Base-by-base conservation (phyloP, 2,888 invertebrate genomes). In the Oasisia sp. region DNA sequence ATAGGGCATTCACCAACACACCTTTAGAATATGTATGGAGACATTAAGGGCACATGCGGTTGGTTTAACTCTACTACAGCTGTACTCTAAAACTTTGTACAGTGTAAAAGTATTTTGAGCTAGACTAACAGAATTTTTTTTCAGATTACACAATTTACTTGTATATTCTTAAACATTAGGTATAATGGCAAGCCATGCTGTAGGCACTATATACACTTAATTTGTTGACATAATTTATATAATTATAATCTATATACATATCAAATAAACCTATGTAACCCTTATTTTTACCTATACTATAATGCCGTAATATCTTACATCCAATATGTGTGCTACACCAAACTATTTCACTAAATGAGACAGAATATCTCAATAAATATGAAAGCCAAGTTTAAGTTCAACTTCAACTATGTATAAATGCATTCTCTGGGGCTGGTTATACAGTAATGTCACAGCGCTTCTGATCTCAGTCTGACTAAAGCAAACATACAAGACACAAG, bases 151-250 rank as follows among this genome's bases (percentile, higher is more conserved):
- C 27, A 74, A 74, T 74, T 3, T 74, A 27, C 74, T 27, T 19
- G 14, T 19, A 74, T 74, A n/a, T 74, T 74, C 19, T 19, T 19
- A 74, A 74, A 74, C 27, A 5, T 74, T 27, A 74, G 27, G 74
- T 74, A 5, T 74, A 74, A 7, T 74, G 27, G 74, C 27, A 74
- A 7, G 27, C 19, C n/a, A 74, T 74, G 74, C 3, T 27, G 14
- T 74, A 74, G 27, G 74, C n/a, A 74, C 74, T 74, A 27, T 74
- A 74, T 74, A 27, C 27, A 74, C 74, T 19, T 19, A 74, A 19
- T 74, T 74, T 74, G 74, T 74, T 74, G 74, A 27, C 74, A 74
- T 74, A 74, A n/a, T 74, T 74, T 14, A 74, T 74, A 74, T 74
- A 74, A 74, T 4, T 74, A 74, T 74, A 74, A 74, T 27, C 74